These are phyloP conservation scores for Acronicta psi DNA, from an alignment of 2,888 invertebrate genomes.

Conservation along the genomic window DNA sequence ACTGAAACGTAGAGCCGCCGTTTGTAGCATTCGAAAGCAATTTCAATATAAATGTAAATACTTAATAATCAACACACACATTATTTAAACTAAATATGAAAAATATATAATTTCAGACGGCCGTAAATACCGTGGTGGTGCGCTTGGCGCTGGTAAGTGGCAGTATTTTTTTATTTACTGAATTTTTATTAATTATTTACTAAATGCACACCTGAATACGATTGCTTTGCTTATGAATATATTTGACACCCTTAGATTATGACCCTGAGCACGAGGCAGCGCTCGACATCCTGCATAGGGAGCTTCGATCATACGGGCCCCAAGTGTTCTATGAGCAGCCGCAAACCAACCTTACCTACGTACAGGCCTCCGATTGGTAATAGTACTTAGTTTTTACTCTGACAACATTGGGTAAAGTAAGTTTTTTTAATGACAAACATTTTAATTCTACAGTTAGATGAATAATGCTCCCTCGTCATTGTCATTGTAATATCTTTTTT, in stretches of 20 bases:
- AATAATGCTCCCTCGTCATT: too few relatives aligned
- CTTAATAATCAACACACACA: too few relatives aligned
- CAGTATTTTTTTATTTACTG: too few relatives aligned
- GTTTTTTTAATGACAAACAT: too few relatives aligned
- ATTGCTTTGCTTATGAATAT: background rate
- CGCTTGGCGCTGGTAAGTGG: slow-evolving; percentile 33
- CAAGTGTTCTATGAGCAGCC: slow-evolving; percentile 74
- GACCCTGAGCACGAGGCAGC: slow-evolving; percentile 69
- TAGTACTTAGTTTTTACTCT: too few relatives aligned
- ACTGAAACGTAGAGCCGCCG: too few relatives aligned
- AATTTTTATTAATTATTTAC: too few relatives aligned
- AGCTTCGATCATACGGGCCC: slow-evolving; percentile 66
- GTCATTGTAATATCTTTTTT: too few relatives aligned
- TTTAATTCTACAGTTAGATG: too few relatives aligned
- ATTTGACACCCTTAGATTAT: slow-evolving; percentile 39
- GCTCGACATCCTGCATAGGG: slow-evolving; percentile 63
- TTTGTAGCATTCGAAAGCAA: too few relatives aligned
- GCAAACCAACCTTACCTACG: slow-evolving; percentile 68
- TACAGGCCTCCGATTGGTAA: slow-evolving; percentile 72
- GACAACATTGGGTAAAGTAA: too few relatives aligned
- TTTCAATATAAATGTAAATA: too few relatives aligned
- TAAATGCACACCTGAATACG: background rate
- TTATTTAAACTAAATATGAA: background rate
- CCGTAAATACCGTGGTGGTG: slow-evolving; percentile 15
- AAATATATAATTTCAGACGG: slow-evolving; percentile 15